Evolutionary conservation across 1,140 invertebrate species (phyloP), one percentile per base, ranked within the genome.

Genomic region (Asobara japonica): DNA sequence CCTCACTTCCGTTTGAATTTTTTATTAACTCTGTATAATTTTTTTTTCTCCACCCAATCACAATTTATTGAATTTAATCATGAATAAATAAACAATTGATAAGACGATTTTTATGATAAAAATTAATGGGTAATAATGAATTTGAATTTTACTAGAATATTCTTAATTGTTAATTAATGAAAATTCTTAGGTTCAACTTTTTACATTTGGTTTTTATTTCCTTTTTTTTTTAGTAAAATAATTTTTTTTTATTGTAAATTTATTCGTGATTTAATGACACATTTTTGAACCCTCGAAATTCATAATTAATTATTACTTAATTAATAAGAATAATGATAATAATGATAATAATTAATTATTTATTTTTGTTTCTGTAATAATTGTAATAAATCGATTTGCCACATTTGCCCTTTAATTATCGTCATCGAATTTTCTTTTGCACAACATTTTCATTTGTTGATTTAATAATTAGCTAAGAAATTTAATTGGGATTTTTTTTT

Each of bases 21-120:
- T 20, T 66, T 30, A 48, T 67, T 45, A 48, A 27, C 30, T 51
- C 38, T 60, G 6, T 27, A 7, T 13, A 10, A 27, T 22, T 60
- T 25, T 16, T 13, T 60, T 60, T 27, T 27, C 13, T 22, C 27
- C 51, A 5, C n/a, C 18, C 41, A 16, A 45, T 45, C 41, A 45
- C 41, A 45, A 11, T 38, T 65, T 11, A 65, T 20, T 36, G 6
- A 13, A 66, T 36, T 25, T 65, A 66, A 66, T 66, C 6, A 45
- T 22, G 33, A 66, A 22, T 65, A 11, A 33, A 33, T 25, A 22
- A 66, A 66, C 7, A 66, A 66, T 25, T 41, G 30, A 64, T 64
- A 33, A 22, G 7, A 11, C 29, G 10, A 41, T 41, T 60, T 56
- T 27, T 7, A 60, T 8, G 20, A 27, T 60, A 60, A 60, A 60